Conservation (phyloP, 2,113 vertebrate species). For the Dryoscopus gambensis region DNA sequence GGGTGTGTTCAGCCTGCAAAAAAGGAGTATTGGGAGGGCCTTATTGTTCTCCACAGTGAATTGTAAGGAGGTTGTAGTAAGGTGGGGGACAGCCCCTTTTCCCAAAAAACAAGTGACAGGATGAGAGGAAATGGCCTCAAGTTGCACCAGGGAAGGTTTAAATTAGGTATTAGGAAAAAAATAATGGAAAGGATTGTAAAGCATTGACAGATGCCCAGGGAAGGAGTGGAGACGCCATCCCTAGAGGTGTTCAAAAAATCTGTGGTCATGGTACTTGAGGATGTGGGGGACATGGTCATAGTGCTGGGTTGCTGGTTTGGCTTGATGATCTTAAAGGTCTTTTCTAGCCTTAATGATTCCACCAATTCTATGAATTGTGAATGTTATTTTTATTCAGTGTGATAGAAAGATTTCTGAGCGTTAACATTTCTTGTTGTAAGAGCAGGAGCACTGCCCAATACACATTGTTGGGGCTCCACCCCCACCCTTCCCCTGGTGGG, state of each 20-base stretch:
- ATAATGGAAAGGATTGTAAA: neutral
- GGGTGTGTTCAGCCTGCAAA: neutral
- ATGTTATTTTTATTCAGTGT: neutral
- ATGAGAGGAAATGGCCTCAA: neutral
- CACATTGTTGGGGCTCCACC: too few species aligned
- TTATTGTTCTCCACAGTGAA: neutral
- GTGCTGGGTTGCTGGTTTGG: neutral
- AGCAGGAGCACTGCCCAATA: neutral
- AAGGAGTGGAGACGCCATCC: neutral
- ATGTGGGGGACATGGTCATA: neutral
- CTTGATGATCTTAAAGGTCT: neutral
- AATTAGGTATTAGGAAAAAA: neutral
- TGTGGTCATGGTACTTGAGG: neutral
- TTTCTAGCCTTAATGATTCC: neutral
- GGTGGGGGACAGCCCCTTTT: neutral
- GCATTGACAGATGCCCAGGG: too few species aligned
- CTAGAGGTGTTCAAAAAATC: neutral
- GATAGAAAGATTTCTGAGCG: neutral
- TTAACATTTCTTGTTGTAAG: neutral
- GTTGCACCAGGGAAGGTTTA: neutral
- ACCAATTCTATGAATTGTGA: neutral
- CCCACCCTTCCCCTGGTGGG: too few species aligned
- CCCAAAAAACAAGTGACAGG: neutral
- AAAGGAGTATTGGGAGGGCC: accelerated
- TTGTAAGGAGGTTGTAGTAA: neutral